phyloP scores from a whole-genome alignment of 1,140 invertebrate species.

The Proctacanthus coquilletti region DNA sequence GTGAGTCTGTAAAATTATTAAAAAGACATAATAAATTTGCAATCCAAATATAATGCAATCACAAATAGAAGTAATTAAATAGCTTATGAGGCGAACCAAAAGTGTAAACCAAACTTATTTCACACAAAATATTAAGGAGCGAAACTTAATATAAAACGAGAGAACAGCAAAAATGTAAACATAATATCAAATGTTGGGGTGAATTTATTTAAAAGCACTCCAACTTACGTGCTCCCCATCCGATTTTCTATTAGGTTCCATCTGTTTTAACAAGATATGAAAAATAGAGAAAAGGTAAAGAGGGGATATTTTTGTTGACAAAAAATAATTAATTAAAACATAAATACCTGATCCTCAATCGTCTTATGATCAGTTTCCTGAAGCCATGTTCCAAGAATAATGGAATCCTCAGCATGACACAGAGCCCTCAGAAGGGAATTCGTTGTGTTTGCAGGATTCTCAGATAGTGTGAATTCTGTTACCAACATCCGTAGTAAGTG shows the following conservation, averaged over 20 bases:
- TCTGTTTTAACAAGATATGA: conserved; percentile 36
- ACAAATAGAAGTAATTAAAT: no score
- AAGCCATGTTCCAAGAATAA: conserved; percentile 73
- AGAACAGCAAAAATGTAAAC: no score
- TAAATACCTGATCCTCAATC: conserved; percentile 88
- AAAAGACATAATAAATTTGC: no score
- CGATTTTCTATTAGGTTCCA: conserved; percentile 56
- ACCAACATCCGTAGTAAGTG: conserved; percentile 84
- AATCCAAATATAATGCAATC: no score
- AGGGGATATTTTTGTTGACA: conserved; percentile 4
- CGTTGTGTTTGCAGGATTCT: conserved; percentile 88
- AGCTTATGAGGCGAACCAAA: no score
- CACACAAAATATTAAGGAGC: no score
- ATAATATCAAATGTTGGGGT: no score
- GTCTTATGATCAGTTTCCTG: conserved; percentile 92
- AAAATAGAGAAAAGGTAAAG: no score
- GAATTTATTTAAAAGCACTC: no score
- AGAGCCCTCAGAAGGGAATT: conserved; percentile 73
- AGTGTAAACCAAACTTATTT: no score
- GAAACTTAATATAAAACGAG: no score
- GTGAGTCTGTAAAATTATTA: no score
- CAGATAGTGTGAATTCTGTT: conserved; percentile 89
- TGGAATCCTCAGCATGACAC: conserved; percentile 81
- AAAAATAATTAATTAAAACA: conserved; percentile 4
- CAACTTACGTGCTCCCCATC: conserved; percentile 59